Conservation (phyloP, 2,113 vertebrate species). For the Oostethus manadensis region DNA sequence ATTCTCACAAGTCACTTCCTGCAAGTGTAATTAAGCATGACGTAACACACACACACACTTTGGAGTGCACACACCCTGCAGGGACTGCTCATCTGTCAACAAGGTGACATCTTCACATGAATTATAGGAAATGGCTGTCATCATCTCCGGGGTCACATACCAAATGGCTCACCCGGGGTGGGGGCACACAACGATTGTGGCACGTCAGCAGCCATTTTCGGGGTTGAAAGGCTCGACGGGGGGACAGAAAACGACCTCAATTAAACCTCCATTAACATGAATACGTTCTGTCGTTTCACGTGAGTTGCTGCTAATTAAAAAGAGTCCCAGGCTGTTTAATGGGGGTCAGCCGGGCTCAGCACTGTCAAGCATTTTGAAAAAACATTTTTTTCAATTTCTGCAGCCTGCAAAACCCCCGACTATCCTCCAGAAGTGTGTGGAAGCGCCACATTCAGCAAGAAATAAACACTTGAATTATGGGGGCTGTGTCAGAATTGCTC, state of each 20-base stretch:
- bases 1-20: conserved; percentile 6
- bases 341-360: conserved; percentile 56
- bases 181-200: conserved; percentile 39
- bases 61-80: conserved; percentile 25
- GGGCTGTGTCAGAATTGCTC: neutral
- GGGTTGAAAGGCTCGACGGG: conserved; percentile 65
- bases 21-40: conserved; percentile 16
- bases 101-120: conserved; percentile 65
- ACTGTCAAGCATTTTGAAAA: too few species aligned
- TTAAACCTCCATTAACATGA: conserved; percentile 73
- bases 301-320: conserved; percentile 69
- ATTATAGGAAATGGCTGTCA: conserved; percentile 66
- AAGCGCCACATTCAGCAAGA: too few species aligned
- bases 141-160: conserved; percentile 58
- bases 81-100: conserved; percentile 60
- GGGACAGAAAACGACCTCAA: conserved; percentile 66
- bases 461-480: too few species aligned
- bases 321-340: conserved; percentile 66
- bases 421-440: too few species aligned
- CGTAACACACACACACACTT: conserved; percentile 8
- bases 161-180: conserved; percentile 38
- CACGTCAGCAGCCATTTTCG: conserved; percentile 67
- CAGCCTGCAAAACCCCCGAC: too few species aligned
- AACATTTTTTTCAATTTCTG: too few species aligned
- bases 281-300: conserved; percentile 69